Evolutionary conservation across 2,888 invertebrate genomes (phyloP), one percentile per base, ranked within the genome.

Genomic region (Agrochola lota): DNA sequence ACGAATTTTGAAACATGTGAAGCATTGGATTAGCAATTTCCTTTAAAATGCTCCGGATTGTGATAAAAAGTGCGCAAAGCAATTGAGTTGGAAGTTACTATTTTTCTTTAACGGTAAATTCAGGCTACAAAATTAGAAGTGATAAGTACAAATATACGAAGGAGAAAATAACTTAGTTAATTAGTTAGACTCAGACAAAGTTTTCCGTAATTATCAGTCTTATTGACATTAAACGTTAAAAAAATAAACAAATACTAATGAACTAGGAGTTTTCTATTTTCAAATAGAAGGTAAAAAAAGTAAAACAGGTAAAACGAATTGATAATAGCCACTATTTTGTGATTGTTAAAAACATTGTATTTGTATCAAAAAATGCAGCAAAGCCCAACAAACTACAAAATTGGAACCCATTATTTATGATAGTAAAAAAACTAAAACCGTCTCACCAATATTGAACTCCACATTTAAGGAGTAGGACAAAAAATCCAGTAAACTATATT

Each of bases 381-480:
- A 62, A 30, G 2, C 57, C n/a, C 7, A 49, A 40, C 3, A 15
- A 12, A 26, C 40, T 43, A 57, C 43, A 59, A 81, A 74, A 59
- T 7, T 79, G 60, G 30, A 30, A 20, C 11, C 46, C 55, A 67
- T 81, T 81, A 80, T 79, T 74, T 79, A 79, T 40, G 55, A 67
- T 55, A 52, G 23, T 57, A 49, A 63, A 74, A 26, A 81, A 81
- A 68, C 80, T 52, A 59, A 59, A 80, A 52, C 35, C 43, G 15
- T 69, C 69, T 64, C 71, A 78, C 40, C 49, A 52, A 81, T 85
- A 83, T 82, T 75, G 72, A 77, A 78, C 67, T 63, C 74, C 67
- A 74, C 59, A 75, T 76, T 80, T 80, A 70, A 55, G 11, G 90
- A 93, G 86, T 74, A 90, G 90, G 92, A 94, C 83, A 87, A 87